Evolutionary conservation across 2,888 invertebrate genomes (phyloP).

Genomic region (Xestia c-nigrum): DNA sequence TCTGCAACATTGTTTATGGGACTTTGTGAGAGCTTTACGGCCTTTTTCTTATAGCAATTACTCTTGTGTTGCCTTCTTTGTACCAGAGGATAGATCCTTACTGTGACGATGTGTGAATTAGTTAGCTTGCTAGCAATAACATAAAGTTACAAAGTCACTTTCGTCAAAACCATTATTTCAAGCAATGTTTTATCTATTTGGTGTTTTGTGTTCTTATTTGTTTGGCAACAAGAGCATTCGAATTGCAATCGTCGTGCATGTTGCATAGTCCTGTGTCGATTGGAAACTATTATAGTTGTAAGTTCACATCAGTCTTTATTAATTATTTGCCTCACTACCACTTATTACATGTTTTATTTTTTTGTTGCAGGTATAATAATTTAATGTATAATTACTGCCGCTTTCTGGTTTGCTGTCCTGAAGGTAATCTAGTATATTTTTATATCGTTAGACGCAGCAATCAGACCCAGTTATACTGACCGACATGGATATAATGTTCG

Average conservation of each 20-base stretch:
- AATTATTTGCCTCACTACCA: constrained; percentile 28
- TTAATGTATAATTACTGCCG: constrained; percentile 55
- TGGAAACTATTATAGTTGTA: constrained; percentile 24
- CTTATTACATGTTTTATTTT: constrained; percentile 44
- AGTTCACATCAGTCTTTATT: constrained; percentile 36
- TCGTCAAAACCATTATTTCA: constrained; percentile 28
- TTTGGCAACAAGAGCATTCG: constrained; percentile 51
- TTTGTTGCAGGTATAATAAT: constrained; percentile 64
- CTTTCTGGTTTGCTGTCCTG: constrained; percentile 52
- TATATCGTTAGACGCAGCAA: constrained; percentile 40
- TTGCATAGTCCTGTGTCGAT: constrained; percentile 51
- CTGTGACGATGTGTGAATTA: constrained; percentile 63
- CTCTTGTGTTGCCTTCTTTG: constrained; percentile 58
- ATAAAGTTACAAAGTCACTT: constrained; percentile 43
- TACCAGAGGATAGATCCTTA: constrained; percentile 51
- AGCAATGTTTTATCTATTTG: constrained; percentile 13
- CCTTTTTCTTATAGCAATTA: constrained; percentile 57
- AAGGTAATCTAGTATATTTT: constrained; percentile 64
- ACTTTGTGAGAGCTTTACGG: constrained; percentile 52
- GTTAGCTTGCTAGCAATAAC: constrained; percentile 43
- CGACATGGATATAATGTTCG: constrained; percentile 35
- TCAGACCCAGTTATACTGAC: constrained; percentile 45
- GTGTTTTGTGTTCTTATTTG: constrained; percentile 32
- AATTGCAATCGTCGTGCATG: constrained; percentile 42
- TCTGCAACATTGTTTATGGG: constrained; percentile 66